Conservation (phyloP, 2,888 invertebrate genomes). For the Terebella lapidaria region DNA sequence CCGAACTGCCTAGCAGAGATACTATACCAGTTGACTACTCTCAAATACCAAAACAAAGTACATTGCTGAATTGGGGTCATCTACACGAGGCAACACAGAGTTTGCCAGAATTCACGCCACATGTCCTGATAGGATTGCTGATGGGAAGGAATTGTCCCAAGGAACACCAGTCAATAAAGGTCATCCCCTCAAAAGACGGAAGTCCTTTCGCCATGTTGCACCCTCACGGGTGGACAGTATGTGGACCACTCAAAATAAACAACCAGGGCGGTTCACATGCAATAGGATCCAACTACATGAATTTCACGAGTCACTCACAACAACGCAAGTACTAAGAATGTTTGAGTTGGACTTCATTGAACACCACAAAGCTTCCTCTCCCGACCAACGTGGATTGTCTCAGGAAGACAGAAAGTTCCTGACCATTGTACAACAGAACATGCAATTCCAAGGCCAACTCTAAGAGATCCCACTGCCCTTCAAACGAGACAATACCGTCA, state of each 20-base stretch:
- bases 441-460: not conserved
- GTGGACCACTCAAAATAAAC: no score
- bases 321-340: not conserved
- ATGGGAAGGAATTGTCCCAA: not conserved
- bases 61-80: not conserved
- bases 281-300: no score
- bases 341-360: not conserved
- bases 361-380: not conserved
- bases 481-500: not conserved
- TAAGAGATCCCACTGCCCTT: not conserved
- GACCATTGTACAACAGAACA: not conserved
- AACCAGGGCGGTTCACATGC: no score
- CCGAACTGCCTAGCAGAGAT: not conserved
- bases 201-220: not conserved
- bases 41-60: not conserved
- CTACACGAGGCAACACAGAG: not conserved
- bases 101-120: not conserved
- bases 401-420: not conserved
- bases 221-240: not conserved
- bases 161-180: not conserved
- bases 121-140: not conserved
- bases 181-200: not conserved
- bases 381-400: not conserved
- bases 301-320: not conserved
- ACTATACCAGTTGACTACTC: not conserved